Evolutionary conservation across 2,113 vertebrate species (phyloP).

Genomic region (Garra rufa): DNA sequence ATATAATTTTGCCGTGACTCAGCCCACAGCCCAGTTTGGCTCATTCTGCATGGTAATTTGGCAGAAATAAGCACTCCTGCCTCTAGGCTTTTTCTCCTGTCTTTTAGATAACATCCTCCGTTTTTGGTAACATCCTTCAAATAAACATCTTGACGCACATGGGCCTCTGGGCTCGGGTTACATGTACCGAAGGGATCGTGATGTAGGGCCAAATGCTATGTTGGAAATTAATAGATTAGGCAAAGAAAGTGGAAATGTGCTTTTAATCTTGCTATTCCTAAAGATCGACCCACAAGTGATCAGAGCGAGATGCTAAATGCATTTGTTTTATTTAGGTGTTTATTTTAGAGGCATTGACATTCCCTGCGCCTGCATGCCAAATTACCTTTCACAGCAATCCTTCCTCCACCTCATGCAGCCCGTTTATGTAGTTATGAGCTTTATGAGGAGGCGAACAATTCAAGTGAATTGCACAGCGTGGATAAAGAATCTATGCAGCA

Average conservation of each 20-base stretch:
- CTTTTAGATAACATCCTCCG: constrained; percentile 36
- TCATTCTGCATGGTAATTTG: constrained; percentile 51
- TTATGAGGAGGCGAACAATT: neutral
- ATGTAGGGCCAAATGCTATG: constrained; percentile 8
- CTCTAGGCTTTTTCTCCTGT: constrained; percentile 44
- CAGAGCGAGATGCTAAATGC: neutral
- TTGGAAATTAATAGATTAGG: constrained; percentile 26
- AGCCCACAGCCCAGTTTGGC: constrained; percentile 37
- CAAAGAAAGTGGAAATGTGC: constrained; percentile 25
- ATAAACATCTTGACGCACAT: constrained; percentile 13
- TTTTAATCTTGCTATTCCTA: constrained; percentile 23
- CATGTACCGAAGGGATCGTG: neutral
- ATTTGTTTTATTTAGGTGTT: constrained; percentile 10
- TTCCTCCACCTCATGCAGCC: neutral
- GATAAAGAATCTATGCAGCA: neutral
- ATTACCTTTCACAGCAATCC: neutral
- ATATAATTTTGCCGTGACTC: constrained; percentile 37
- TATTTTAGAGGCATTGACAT: constrained; percentile 28
- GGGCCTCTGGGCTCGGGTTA: neutral
- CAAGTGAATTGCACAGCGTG: neutral
- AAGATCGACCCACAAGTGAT: neutral
- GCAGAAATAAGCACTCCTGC: constrained; percentile 36
- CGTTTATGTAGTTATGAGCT: neutral
- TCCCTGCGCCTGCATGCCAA: constrained; percentile 7
- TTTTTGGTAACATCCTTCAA: constrained; percentile 1